Evolutionary conservation across 2,113 vertebrate species (phyloP), one percentile per base, ranked within the genome.

Genomic region (Rana temporaria): DNA sequence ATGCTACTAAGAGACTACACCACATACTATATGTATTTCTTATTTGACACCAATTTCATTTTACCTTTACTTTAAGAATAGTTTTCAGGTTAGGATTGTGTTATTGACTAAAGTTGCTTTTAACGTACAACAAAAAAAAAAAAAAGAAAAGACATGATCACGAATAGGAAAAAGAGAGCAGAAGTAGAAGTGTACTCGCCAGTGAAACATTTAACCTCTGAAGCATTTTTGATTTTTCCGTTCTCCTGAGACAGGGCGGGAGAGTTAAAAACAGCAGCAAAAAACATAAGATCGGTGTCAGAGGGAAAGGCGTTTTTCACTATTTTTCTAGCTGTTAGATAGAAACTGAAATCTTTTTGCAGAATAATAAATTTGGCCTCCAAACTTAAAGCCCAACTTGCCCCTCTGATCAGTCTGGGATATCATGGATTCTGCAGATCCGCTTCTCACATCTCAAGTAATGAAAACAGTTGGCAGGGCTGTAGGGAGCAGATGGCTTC

Each of bases 201-300:
- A 17, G 56, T 11, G 19, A 57, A 26, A 14, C n/a, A 7, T 60
- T 73, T 74, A 74, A 75, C 72, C 72, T 75, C 42, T 75, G 19
- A 38, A 60, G 71, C 56, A 74, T 55, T 38, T 30, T 38, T 30
- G 38, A 59, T 30, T 59, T 74, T 74, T 30, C 26, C 60, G 55
- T 38, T 75, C 72, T 75, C 72, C 30, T 17, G 72, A 75, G 72
- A 74, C 71, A 6, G 71, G 56, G 72, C 32, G 56, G 72, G 56
- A 75, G 14, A 20, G 72, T 34, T 60, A 62, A 42, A 48, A 75
- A 75, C 72, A 75, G 72, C 56, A 62, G 72, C 72, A n/a, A n/a
- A 62, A n/a, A 38, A 75, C 56, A 60, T 32, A 59, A 74, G 12
- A 4, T 24, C 20, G 68, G 68, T 52, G 48, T 26, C 55, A 34